phyloP scores from a whole-genome alignment of 2,113 vertebrate species.

The Toxotes jaculatrix region DNA sequence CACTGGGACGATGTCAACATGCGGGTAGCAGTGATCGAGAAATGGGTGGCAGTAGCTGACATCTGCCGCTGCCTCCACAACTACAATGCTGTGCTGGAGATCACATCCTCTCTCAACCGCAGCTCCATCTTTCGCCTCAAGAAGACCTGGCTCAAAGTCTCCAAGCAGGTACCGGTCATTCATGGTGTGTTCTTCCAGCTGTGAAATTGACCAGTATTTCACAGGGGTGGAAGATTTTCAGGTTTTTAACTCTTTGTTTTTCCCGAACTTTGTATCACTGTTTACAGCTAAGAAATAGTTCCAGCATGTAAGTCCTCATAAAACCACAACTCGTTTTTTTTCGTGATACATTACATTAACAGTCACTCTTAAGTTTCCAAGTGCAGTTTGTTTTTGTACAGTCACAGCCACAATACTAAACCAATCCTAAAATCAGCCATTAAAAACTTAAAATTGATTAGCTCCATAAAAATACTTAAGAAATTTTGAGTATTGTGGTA shows the following conservation, averaged over 20 bases:
- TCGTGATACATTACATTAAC: too few species aligned
- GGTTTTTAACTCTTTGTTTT: background rate
- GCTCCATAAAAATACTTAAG: too few species aligned
- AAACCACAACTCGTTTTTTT: background rate
- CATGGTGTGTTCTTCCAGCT: background rate
- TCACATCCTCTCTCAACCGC: slow-evolving; percentile 97
- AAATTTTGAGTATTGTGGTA: too few species aligned
- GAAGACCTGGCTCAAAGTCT: slow-evolving; percentile 98
- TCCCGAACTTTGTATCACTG: background rate
- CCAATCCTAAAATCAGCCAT: too few species aligned
- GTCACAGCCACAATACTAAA: too few species aligned
- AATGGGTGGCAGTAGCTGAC: slow-evolving; percentile 98
- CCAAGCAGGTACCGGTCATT: slow-evolving; percentile 90
- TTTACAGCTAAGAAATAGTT: background rate
- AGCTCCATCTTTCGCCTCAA: slow-evolving; percentile 97
- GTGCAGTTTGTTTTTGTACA: background rate
- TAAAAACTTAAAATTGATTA: too few species aligned
- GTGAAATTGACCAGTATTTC: background rate
- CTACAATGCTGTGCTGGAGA: slow-evolving; percentile 97
- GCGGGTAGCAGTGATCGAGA: slow-evolving; percentile 91
- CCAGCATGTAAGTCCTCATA: background rate
- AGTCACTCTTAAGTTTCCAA: too few species aligned
- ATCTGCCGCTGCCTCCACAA: slow-evolving; percentile 98
- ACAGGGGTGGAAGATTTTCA: background rate
- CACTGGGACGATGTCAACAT: slow-evolving; percentile 89